Percentiles rank a stretch among this genome's conserved stretches.
These are phyloP conservation scores for Thecophora atra DNA, from an alignment of 2,888 invertebrate species.

Conservation along the genomic window DNA sequence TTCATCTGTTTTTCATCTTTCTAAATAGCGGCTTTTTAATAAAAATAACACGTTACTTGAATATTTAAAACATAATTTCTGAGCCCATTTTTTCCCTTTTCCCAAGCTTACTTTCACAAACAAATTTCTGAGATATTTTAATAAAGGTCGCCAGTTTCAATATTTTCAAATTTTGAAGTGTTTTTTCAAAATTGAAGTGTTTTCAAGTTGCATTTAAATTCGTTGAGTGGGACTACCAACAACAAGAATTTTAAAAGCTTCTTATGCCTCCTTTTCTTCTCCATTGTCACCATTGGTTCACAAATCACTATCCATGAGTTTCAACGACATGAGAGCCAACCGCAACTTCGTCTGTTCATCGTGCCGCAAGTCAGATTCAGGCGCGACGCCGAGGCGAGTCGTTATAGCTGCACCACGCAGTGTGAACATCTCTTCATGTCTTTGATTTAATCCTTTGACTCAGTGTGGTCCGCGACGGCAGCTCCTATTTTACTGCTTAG, in stretches of 20 bases:
- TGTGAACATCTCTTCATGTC: constrained; percentile 23
- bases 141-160: too few species aligned
- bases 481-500: not conserved
- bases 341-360: not conserved
- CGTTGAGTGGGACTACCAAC: not conserved
- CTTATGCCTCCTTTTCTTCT: not conserved
- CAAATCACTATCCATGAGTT: not conserved
- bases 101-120: not conserved
- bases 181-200: constrained; percentile 31
- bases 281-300: not conserved
- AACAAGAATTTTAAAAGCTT: too few species aligned
- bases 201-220: constrained; percentile 24
- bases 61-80: not conserved
- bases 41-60: not conserved
- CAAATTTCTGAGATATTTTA: constrained; percentile 2
- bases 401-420: constrained; percentile 45
- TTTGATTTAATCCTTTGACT: constrained; percentile 18
- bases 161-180: constrained; percentile 23
- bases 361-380: constrained; percentile 23
- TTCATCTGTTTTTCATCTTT: not conserved
- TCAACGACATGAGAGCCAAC: not conserved
- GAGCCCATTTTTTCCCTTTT: not conserved
- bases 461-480: not conserved
- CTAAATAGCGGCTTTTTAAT: constrained; percentile 2
- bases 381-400: constrained; percentile 12